Evolutionary conservation across 2,113 vertebrate species (phyloP), one percentile per base, ranked within the genome.

Genomic region (Crocuta crocuta): DNA sequence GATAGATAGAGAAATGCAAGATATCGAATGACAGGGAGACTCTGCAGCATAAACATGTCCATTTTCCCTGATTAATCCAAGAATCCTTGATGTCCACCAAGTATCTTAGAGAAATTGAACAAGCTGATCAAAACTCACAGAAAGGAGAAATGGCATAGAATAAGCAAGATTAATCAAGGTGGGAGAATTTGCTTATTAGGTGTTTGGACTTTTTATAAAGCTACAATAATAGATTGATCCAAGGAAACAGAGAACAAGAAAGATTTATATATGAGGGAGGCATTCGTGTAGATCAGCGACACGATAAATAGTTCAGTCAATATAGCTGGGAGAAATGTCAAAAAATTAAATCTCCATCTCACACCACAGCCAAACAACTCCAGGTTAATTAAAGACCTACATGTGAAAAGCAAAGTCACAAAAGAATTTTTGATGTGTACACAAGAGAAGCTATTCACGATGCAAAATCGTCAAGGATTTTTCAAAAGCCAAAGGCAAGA

Each of bases 401-500:
- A 66, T 17, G 19, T 61, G 70, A 78, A 61, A 87, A 71, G 50
- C 4, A 26, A 92, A 83, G 79, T 33, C 31, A 4, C 16, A 45
- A 83, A 76, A 73, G 39, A 82, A n/a, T 5, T 33, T 33, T 79
- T 50, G 21, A 65, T 3, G 4, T 16, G 19, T 28, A 28, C 11
- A 15, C 7, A 50, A 33, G 9, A 55, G 21, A 90, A 88, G 71
- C 31, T 81, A 50, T 66, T 76, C 89, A 50, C 45, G 26, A 94
- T 86, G 63, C 73, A 74, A 79, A 89, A 86, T 71, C 92, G 73
- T 15, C 73, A 86, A 35, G 21, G 16, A 65, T 92, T 89, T 92
- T 61, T 88, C 58, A 91, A 91, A 79, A 87, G 58, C 50, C 53
- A 88, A 96, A 81, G 74, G 70, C 39, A 86, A 96, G 89, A 71